Percentiles rank a stretch among this genome's conserved stretches.
Conservation (phyloP, 2,888 invertebrate genomes). For the Latrodectus hesperus region DNA sequence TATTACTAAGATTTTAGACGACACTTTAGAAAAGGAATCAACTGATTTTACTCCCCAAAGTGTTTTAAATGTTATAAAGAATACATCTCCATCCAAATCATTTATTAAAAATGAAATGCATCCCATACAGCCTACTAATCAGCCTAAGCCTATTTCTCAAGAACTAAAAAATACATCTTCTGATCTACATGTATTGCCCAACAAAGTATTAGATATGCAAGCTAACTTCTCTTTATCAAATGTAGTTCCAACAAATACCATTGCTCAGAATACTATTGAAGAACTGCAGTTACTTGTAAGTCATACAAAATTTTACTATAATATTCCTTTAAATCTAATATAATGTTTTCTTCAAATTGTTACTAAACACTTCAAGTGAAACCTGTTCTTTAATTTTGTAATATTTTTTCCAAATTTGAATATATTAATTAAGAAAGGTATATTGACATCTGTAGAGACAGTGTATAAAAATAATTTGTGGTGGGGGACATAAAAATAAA, state of each 20-base stretch:
- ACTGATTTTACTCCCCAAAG: neutral
- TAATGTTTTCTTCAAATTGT: too few species aligned
- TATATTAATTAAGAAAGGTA: too few species aligned
- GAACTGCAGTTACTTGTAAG: neutral
- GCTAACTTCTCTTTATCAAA: neutral
- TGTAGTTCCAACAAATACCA: neutral
- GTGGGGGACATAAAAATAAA: too few species aligned
- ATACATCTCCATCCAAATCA: neutral
- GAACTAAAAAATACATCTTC: neutral
- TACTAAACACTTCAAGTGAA: too few species aligned
- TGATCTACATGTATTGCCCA: neutral
- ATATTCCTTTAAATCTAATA: neutral
- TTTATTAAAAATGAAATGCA: neutral
- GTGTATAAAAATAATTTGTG: too few species aligned
- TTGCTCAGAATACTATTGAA: neutral
- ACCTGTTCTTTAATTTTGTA: too few species aligned
- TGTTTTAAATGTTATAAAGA: neutral
- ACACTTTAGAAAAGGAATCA: neutral
- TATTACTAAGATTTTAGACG: too few species aligned
- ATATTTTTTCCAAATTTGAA: too few species aligned
- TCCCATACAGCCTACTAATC: neutral
- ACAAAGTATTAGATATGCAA: neutral
- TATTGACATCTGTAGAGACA: too few species aligned
- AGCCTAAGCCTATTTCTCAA: neutral
- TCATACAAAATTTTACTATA: neutral